Conservation (phyloP, 2,113 vertebrate genomes). For the Pithys albifrons region DNA sequence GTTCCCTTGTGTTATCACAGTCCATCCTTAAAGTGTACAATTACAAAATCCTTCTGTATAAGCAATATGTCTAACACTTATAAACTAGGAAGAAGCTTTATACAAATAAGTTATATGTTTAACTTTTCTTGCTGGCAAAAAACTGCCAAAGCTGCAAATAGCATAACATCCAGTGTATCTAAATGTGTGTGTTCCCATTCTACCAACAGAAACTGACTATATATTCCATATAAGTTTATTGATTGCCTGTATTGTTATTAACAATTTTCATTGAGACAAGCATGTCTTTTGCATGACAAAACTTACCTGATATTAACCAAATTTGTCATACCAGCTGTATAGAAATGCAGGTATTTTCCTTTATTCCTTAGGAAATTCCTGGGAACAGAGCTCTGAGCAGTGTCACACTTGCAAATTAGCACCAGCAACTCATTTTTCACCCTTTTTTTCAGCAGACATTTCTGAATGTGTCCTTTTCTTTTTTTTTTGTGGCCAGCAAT, state of each 20-base stretch:
- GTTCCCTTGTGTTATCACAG: conserved; percentile 53
- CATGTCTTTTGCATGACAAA: conserved; percentile 12
- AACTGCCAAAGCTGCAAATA: not conserved
- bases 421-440: not conserved
- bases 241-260: not conserved
- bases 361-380: not conserved
- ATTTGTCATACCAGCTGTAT: not conserved
- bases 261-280: conserved; percentile 7
- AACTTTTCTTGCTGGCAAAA: not conserved
- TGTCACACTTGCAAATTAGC: not conserved
- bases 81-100: not conserved
- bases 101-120: not conserved
- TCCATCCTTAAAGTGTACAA: conserved; percentile 1
- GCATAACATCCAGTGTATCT: conserved; percentile 16
- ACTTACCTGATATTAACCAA: not conserved
- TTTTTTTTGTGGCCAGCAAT: not conserved
- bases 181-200: conserved; percentile 23
- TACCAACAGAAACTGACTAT: not conserved
- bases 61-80: not conserved
- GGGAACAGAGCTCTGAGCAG: not conserved
- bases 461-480: not conserved
- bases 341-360: not conserved
- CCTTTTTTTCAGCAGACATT: not conserved
- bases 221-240: not conserved
- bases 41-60: conserved; percentile 15